Percentiles rank a stretch among this genome's conserved stretches.
Conservation (phyloP, 2,888 invertebrate species). For the Formica aserva region DNA sequence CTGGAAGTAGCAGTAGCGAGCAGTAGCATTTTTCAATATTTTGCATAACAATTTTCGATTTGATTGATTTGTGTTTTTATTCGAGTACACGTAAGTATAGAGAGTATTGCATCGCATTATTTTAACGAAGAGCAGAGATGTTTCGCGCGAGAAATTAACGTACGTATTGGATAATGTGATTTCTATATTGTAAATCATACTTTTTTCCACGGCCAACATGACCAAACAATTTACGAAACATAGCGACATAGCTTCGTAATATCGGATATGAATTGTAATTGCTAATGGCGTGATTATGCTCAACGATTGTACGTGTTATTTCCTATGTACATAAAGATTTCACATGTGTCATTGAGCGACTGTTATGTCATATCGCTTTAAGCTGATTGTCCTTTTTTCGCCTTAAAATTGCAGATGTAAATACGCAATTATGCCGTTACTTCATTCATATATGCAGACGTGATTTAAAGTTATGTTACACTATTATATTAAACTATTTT, state of each 20-base stretch:
- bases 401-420: background rate
- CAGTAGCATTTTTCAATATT: constrained; percentile 72
- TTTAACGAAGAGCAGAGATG: background rate
- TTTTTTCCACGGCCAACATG: background rate
- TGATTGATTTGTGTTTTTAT: constrained; percentile 61
- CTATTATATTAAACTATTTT: background rate
- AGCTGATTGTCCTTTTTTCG: background rate
- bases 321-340: background rate
- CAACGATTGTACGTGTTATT: background rate
- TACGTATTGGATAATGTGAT: background rate
- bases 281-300: background rate
- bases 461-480: background rate
- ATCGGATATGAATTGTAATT: background rate
- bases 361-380: background rate
- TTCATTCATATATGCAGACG: background rate
- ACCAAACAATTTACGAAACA: background rate
- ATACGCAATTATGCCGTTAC: constrained; percentile 2
- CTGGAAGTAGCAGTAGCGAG: constrained; percentile 74
- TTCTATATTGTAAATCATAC: background rate
- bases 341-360: background rate
- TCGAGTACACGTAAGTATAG: constrained; percentile 52
- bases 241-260: background rate
- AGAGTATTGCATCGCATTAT: constrained; percentile 54
- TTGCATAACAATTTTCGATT: constrained; percentile 72
- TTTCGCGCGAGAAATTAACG: background rate